phyloP scores from a whole-genome alignment of 2,797 vertebrate species.

The Bryconaethiops microstoma region DNA sequence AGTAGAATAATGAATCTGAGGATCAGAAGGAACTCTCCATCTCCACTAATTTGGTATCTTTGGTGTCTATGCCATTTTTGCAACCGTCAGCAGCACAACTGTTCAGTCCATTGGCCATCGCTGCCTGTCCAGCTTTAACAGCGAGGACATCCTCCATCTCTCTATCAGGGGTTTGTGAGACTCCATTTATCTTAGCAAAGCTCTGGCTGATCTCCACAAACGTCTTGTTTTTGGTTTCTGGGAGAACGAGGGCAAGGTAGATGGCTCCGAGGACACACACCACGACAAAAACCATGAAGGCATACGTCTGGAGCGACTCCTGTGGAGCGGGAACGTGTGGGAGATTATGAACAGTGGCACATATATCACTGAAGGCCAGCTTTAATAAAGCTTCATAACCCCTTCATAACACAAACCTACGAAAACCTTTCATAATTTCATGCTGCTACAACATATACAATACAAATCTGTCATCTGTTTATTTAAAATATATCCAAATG shows the following conservation, averaged over 20 bases:
- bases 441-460: too few relatives aligned
- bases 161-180: conserved; percentile 55
- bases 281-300: conserved; percentile 89
- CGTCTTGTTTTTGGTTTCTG: conserved; percentile 96
- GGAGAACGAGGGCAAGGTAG: conserved; percentile 86
- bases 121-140: not conserved
- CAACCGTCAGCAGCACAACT: not conserved
- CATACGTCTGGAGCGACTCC: conserved; percentile 82
- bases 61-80: not conserved
- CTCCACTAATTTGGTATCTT: conserved; percentile 33
- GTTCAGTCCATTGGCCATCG: conserved; percentile 22
- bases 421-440: too few relatives aligned
- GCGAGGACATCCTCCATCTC: conserved; percentile 74
- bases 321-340: conserved; percentile 51
- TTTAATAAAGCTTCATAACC: too few relatives aligned
- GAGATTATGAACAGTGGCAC: too few relatives aligned
- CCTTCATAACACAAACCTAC: too few relatives aligned
- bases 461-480: too few relatives aligned
- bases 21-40: conserved; percentile 70
- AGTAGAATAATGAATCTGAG: not conserved
- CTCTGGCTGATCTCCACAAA: conserved; percentile 88
- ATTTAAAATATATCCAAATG: too few relatives aligned
- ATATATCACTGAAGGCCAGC: too few relatives aligned
- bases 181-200: conserved; percentile 90
- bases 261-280: conserved; percentile 79